Evolutionary conservation across 2,113 vertebrate species (phyloP).

Genomic region (Phyllopteryx taeniolatus): DNA sequence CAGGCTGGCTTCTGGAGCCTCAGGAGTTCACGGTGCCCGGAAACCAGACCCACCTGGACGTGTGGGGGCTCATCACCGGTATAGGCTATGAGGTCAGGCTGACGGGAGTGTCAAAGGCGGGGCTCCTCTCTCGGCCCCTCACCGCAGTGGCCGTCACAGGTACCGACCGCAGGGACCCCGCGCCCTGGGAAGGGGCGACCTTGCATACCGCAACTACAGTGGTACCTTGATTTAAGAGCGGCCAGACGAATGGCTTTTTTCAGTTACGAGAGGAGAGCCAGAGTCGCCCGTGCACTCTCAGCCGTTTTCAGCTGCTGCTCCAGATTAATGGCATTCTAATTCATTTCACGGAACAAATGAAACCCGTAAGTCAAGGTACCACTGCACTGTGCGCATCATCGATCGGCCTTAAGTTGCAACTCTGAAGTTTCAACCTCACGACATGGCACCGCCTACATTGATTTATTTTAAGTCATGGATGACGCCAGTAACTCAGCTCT

Average conservation of each 20-base stretch:
- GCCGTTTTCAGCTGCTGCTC: too few relatives aligned
- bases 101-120: constrained; percentile 83
- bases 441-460: constrained; percentile 15
- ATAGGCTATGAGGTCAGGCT: constrained; percentile 82
- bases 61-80: constrained; percentile 77
- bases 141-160: constrained; percentile 90
- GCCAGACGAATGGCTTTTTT: background rate
- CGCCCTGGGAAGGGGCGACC: constrained; percentile 12
- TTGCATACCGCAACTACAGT: constrained; percentile 13
- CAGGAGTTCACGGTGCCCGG: constrained; percentile 75
- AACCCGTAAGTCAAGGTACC: background rate
- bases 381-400: background rate
- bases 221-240: background rate
- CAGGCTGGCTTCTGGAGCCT: constrained; percentile 92
- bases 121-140: constrained; percentile 86
- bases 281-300: background rate
- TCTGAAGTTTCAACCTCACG: constrained; percentile 45
- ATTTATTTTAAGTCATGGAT: background rate
- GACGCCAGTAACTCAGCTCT: background rate
- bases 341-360: background rate
- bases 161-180: constrained; percentile 61
- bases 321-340: background rate
- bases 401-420: background rate
- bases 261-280: background rate
- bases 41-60: constrained; percentile 70